Evolutionary conservation across 92 coral and sea anemone genomes (phyloP), one percentile per base, ranked within the genome.

Genomic region (Palythoa caribaeorum): DNA sequence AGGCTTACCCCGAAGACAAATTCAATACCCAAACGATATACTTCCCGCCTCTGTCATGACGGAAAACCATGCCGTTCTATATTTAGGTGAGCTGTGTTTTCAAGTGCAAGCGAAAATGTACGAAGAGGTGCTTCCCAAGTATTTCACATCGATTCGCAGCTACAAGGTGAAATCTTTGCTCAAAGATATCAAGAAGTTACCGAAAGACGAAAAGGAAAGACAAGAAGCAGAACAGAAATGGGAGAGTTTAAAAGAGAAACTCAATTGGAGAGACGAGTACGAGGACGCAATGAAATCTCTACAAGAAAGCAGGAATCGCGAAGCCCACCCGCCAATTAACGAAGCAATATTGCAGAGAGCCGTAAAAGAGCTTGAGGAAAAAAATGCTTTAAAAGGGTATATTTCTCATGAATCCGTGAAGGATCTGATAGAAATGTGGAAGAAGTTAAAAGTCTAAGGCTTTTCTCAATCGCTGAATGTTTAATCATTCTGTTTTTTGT

Each of bases 111-210:
- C 63, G 10, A 16, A 1, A 7, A 66, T 91, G 88, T 87, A 91
- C 86, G 53, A 76, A 57, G 51, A 11, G 14, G 88, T 91, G 1
- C 77, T 91, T 1, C 93, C 93, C 20, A 83, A 87, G 38, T 38
- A 53, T 52, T 91, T 21, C 44, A 87, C 90, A 13, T 28, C 85
- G 7, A 65, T 87, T 37, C 62, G 74, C 16, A 91, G 85, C 38
- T 91, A 83, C 80, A 91, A 77, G 21, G 48, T 91, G 1, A 75
- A 76, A 54, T 1, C 38, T 35, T 55, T 91, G 21, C 78, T 69
- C 5, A 81, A 53, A n/a, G 93, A 91, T 62, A 66, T 91, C 38
- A 20, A 83, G 80, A 91, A 76, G 63, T 60, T 91, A 21, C 90
- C 83, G 3, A 68, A 72, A 75, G 79, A 66, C 6, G 84, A 87